A percentile compares a stretch with the other conserved stretches of the same genome.
phyloP scores from a whole-genome alignment of 1,140 invertebrate species.

The Pseudobourletiella spinata region DNA sequence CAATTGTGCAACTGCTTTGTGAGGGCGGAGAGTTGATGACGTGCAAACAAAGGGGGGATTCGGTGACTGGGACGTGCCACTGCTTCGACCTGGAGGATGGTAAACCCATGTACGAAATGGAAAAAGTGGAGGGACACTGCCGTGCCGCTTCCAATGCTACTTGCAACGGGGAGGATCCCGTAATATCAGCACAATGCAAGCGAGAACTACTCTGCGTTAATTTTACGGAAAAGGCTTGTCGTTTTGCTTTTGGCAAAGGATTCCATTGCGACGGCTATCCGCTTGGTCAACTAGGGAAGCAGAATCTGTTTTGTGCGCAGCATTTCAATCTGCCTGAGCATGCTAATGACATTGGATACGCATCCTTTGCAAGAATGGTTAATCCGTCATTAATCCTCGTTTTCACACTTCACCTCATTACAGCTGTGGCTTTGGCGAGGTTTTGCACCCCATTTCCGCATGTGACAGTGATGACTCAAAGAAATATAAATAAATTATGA shows the following conservation, averaged over 20 bases:
- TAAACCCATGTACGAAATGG: not conserved
- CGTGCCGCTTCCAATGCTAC: not conserved
- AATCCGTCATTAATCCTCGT: no score
- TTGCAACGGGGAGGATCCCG: not conserved
- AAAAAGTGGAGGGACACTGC: not conserved
- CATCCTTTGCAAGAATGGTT: no score
- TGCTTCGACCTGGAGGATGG: not conserved
- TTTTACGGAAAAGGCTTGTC: not conserved
- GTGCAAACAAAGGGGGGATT: not conserved
- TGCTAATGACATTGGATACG: not conserved
- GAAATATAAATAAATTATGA: no score
- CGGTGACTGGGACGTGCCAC: not conserved
- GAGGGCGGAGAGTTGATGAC: not conserved
- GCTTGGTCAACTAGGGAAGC: not conserved
- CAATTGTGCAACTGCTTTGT: not conserved
- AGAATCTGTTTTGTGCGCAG: not conserved
- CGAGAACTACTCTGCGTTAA: not conserved
- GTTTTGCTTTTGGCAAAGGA: not conserved
- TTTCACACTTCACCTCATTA: no score
- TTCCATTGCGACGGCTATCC: not conserved
- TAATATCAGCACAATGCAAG: not conserved
- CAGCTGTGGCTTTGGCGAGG: no score
- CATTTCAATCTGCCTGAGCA: not conserved
- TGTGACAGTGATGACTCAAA: no score
- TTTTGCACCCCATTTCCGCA: no score